Evolutionary conservation across 2,113 vertebrate species (phyloP).

Genomic region (Silurus asotus): DNA sequence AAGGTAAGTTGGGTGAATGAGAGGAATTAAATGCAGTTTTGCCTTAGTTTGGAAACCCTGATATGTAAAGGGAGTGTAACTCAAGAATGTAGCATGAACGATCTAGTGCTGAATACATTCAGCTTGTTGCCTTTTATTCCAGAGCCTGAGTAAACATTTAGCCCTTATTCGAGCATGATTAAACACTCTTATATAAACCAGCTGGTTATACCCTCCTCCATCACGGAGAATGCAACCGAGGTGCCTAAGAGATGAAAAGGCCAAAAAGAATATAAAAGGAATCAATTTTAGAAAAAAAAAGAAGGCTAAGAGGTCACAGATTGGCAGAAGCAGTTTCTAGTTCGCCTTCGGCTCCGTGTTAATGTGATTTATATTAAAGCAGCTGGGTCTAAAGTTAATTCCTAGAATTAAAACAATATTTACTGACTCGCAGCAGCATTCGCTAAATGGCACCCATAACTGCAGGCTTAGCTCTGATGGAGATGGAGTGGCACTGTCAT

Average conservation of each 20-base stretch:
- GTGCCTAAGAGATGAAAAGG: constrained; percentile 25
- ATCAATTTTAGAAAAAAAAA: not conserved
- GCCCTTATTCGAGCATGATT: constrained; percentile 50
- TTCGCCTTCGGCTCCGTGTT: constrained; percentile 37
- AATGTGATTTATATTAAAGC: constrained; percentile 53
- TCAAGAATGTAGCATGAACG: constrained; percentile 29
- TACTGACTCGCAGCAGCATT: constrained; percentile 40
- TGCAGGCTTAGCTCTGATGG: constrained; percentile 16
- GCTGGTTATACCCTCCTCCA: constrained; percentile 30
- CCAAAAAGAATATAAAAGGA: constrained; percentile 14
- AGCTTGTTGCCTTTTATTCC: constrained; percentile 48
- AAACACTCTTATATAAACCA: constrained; percentile 51
- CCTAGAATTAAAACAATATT: constrained; percentile 46
- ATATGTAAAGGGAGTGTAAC: not conserved
- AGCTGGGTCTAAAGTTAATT: constrained; percentile 39
- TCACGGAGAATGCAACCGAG: constrained; percentile 31
- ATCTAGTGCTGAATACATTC: constrained; percentile 16
- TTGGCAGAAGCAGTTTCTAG: constrained; percentile 33
- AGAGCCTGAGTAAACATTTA: constrained; percentile 47
- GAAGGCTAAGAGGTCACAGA: constrained; percentile 37
- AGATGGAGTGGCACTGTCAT: not conserved
- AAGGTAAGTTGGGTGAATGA: not conserved
- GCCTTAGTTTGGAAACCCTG: not conserved
- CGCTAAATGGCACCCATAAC: constrained; percentile 29
- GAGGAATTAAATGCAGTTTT: not conserved